phyloP scores from a whole-genome alignment of 2,113 vertebrate genomes.

The Enhydra lutris region DNA sequence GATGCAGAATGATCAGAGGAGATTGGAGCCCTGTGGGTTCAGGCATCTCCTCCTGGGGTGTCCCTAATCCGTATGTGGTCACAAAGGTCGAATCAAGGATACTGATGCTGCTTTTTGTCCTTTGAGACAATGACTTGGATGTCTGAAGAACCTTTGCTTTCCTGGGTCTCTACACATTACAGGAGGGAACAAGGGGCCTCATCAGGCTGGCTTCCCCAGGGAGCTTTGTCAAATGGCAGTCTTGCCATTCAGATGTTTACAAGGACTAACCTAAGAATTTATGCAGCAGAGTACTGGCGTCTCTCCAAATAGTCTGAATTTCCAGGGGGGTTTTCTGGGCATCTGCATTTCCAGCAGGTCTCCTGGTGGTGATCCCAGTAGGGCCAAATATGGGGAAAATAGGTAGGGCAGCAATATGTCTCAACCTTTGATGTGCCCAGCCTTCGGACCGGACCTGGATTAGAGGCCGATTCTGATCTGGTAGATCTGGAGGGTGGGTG shows the following conservation, averaged over 20 bases:
- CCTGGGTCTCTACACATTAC: background rate
- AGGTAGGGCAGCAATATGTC: background rate
- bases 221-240: background rate
- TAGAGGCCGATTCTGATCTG: background rate
- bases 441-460: background rate
- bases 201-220: background rate
- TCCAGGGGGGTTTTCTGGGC: background rate
- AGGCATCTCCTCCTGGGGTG: background rate
- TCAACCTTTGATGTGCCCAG: background rate
- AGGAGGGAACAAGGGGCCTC: background rate
- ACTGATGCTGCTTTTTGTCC: background rate
- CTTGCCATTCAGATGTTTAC: background rate
- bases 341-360: background rate
- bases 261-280: background rate
- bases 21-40: rapidly evolving
- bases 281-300: no score
- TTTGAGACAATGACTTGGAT: background rate
- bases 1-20: background rate
- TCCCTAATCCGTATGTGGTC: rapidly evolving
- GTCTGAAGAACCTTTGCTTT: background rate
- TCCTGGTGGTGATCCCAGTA: background rate
- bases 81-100: background rate
- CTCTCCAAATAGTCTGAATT: background rate
- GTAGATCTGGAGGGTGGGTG: background rate
- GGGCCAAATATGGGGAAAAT: background rate